Conservation (phyloP, 1,140 invertebrate genomes). For the Daktulosphaira vitifoliae region DNA sequence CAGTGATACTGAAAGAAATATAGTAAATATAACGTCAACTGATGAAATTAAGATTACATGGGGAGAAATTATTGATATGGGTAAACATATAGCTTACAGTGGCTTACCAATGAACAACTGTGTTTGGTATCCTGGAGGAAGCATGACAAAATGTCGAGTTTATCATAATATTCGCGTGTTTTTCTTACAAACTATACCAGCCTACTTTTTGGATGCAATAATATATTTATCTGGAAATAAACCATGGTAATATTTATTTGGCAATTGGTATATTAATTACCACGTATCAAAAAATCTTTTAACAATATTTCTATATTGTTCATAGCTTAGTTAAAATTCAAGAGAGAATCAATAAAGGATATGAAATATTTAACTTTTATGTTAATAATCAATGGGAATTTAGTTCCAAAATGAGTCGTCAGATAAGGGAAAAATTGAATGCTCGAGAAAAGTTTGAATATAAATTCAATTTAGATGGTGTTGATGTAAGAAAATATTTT, state of each 20-base stretch:
- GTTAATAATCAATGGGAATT: constrained; percentile 80
- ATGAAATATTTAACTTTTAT: constrained; percentile 77
- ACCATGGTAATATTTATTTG: constrained; percentile 57
- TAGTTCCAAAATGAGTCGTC: constrained; percentile 53
- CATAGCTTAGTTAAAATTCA: constrained; percentile 63
- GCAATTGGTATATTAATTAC: no score
- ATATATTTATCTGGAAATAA: constrained; percentile 68
- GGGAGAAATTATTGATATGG: constrained; percentile 74
- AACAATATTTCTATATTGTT: constrained; percentile 38
- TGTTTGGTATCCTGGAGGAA: constrained; percentile 81
- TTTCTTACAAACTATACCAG: constrained; percentile 76
- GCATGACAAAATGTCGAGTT: constrained; percentile 69
- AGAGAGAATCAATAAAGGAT: constrained; percentile 66
- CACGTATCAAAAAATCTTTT: no score
- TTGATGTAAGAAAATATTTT: constrained; percentile 65
- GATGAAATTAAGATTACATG: constrained; percentile 61
- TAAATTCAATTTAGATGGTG: constrained; percentile 58
- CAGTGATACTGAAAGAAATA: constrained; percentile 37
- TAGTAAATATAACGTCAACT: constrained; percentile 43
- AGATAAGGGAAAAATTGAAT: constrained; percentile 53
- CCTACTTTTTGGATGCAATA: constrained; percentile 66
- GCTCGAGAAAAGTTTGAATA: constrained; percentile 54
- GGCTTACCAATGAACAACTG: constrained; percentile 66
- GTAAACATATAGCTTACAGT: constrained; percentile 62
- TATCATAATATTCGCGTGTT: constrained; percentile 69